Evolutionary conservation across 2,888 invertebrate genomes (phyloP), one percentile per base, ranked within the genome.

Genomic region (Metopia argyrocephala): DNA sequence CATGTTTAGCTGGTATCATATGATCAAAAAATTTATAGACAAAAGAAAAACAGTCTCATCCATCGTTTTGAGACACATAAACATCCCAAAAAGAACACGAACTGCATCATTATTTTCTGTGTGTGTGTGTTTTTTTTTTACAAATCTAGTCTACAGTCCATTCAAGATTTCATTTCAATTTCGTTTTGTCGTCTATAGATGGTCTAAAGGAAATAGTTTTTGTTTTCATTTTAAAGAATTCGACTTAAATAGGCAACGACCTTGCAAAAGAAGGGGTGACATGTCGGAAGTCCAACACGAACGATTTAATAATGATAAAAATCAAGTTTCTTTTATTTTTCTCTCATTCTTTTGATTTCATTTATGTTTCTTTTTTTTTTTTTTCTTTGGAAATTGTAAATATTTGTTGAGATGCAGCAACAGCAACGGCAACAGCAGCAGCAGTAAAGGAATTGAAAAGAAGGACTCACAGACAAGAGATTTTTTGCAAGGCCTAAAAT

Each of bases 281-380:
- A 78, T 78, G 73, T 78, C 78, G 78, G 78, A 78, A 78, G 78
- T 78, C 65, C 78, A 78, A 73, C 78, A 78, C 71, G 78, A 78
- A 78, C 78, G 78, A 73, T 78, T 78, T 78, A 78, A 78, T 78
- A 78, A 78, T 78, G 78, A 78, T 78, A 68, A 78, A 78, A 78
- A 71, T 78, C 71, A 61, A 73, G 71, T 66, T 78, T 66, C 64
- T 48, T 20, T n/a, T 48, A 5, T n/a, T n/a, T n/a, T n/a, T n/a
- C n/a, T n/a, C n/a, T n/a, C n/a, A n/a, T n/a, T n/a, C n/a, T n/a
- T n/a, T n/a, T n/a, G n/a, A n/a, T n/a, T n/a, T n/a, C n/a, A n/a
- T n/a, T 38, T 12, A 3, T 38, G 9, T 12, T 12, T 2, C 3
- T 38, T 66, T 78, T 71, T 57, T n/a, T 20, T 5, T n/a, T 20